These are phyloP conservation scores for Geococcyx californianus DNA, from an alignment of 2,113 vertebrate species.

Conservation along the genomic window DNA sequence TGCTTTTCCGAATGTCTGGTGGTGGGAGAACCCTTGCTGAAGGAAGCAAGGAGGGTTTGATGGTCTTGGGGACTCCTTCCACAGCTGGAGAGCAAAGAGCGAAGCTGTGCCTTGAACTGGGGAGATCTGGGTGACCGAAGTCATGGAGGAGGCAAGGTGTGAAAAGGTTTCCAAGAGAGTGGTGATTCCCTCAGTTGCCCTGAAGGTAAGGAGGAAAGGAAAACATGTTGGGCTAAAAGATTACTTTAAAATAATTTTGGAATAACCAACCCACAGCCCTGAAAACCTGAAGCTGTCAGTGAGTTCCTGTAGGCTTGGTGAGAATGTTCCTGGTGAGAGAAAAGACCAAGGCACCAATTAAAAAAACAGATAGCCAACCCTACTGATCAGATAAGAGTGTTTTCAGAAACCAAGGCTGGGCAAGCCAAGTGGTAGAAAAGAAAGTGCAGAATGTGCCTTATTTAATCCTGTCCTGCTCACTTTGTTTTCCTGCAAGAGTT, in stretches of 20 bases:
- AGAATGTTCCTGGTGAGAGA: background rate
- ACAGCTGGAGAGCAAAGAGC: background rate
- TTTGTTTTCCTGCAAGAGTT: background rate
- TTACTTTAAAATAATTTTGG: background rate
- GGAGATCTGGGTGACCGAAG: background rate
- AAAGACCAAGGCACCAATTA: background rate
- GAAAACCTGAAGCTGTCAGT: no score
- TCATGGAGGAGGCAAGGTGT: background rate
- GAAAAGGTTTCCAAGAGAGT: background rate
- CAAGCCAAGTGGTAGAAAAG: background rate
- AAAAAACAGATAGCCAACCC: background rate
- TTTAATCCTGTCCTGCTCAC: rapidly evolving
- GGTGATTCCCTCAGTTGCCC: background rate
- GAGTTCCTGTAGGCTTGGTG: background rate
- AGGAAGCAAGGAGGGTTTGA: background rate
- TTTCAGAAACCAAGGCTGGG: background rate
- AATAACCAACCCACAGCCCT: no score
- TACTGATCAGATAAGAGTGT: background rate
- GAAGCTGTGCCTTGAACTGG: background rate
- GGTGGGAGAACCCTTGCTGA: background rate
- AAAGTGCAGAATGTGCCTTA: background rate
- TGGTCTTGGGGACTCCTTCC: background rate
- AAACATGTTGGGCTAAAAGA: rapidly evolving
- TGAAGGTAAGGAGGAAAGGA: background rate
- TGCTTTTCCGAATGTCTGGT: no score